These are phyloP conservation scores for Phaethon lepturus DNA, from an alignment of 2,113 vertebrate species.

Conservation along the genomic window DNA sequence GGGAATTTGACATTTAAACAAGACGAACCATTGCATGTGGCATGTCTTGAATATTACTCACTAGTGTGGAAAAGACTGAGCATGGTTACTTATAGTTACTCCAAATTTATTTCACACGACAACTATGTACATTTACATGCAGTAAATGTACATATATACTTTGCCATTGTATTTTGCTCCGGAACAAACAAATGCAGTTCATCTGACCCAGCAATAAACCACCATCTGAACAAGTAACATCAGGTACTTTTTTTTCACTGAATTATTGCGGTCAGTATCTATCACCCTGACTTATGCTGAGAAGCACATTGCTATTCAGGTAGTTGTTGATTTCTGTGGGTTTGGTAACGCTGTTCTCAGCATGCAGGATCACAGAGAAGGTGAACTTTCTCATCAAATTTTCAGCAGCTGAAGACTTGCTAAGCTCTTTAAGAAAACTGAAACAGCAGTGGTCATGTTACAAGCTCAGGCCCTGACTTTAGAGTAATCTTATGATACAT, in stretches of 20 bases:
- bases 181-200: background rate
- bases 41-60: background rate
- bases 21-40: background rate
- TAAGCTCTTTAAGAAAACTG: background rate
- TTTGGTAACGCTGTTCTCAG: background rate
- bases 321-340: background rate
- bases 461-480: background rate
- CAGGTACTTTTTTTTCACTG: background rate
- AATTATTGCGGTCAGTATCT: background rate
- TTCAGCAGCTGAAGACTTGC: background rate
- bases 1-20: background rate
- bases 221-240: background rate
- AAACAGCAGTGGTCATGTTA: background rate
- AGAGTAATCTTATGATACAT: background rate
- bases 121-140: background rate
- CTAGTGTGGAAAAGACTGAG: background rate
- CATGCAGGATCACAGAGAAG: background rate
- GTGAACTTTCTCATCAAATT: background rate
- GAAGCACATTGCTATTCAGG: background rate
- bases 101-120: background rate
- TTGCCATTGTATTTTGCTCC: background rate
- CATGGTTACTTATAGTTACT: background rate
- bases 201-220: background rate
- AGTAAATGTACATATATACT: background rate
- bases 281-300: background rate